Base-by-base conservation (phyloP, 2,113 vertebrate species). In the human (Homo sapiens) region DNA sequence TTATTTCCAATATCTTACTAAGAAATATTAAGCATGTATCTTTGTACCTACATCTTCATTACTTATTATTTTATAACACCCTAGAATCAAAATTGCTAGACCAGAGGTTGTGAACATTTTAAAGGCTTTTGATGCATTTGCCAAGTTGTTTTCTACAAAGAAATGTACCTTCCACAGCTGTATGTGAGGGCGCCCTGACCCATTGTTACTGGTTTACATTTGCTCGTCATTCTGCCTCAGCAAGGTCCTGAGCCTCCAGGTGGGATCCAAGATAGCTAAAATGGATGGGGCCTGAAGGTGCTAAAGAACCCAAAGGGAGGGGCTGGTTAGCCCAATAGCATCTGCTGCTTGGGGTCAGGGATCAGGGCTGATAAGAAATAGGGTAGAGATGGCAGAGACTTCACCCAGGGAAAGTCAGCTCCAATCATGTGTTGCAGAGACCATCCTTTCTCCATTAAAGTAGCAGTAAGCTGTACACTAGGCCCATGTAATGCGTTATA, bases 1-100 rank as follows among this genome's bases (percentile, higher is more conserved):
- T 95, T 22, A 90, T 85, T 94, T 94, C 18, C 61, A 59, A 0
- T 88, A 59, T 95, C 91, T 91, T 94, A 50, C 40, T 93, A 88
- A 32, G 64, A 78, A 86, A 55, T 11, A 87, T 30, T 45, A n/a
- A 52, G 10, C 1, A 0, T 80, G 5, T 87, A 45, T 92, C 78
- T 89, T 80, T 93, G 68, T 73, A 93, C 30, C 16, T 32, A 73
- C 32, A 70, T 75, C 32, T 89, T 89, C 45, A 43, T 81, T 38
- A 48, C 17, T 78, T 80, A 40, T 76, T 78, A 80, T 81, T 93
- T 97, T 89, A 75, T 59, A 93, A 75, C 17, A 70, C 0, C 61
- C n/a, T 79, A 59, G 50, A 75, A 92, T 96, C 38, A 32, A 72
- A 87, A 78, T 75, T 82, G 70, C 87, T 95, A 50, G 43, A 30